Percentiles rank a stretch among this genome's conserved stretches.
Conservation (phyloP, 2,797 vertebrate genomes). For the Gadopsis marmoratus region DNA sequence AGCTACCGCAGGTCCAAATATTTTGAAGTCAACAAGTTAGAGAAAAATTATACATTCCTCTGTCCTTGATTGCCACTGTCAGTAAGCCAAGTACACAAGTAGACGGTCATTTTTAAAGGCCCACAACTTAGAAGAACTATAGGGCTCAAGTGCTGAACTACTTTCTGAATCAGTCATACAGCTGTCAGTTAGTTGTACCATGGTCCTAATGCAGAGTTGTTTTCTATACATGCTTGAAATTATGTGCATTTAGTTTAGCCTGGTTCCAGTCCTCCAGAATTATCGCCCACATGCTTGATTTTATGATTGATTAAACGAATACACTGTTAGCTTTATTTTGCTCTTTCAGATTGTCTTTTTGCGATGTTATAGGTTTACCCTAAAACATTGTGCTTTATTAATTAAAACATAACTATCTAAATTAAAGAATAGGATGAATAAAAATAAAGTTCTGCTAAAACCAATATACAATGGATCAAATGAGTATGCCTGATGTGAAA, state of each 20-base stretch:
- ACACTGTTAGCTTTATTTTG: not conserved
- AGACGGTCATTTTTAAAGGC: constrained; percentile 1
- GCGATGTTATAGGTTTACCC: not conserved
- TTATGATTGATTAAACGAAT: not conserved
- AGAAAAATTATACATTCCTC: constrained; percentile 42
- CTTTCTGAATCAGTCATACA: constrained; percentile 31
- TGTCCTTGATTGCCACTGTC: constrained; percentile 35
- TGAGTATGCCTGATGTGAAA: not conserved
- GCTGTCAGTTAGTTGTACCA: constrained; percentile 13
- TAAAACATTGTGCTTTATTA: not conserved
- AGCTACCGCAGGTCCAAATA: constrained; percentile 36
- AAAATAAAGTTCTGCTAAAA: not conserved
- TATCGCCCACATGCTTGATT: not conserved
- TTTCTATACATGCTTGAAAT: constrained; percentile 26
- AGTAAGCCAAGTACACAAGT: constrained; percentile 30
- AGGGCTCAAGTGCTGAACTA: not conserved
- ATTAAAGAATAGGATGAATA: not conserved
- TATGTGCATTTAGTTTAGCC: constrained; percentile 5
- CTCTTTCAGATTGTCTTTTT: not conserved
- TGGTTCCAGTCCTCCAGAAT: constrained; percentile 4
- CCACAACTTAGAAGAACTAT: constrained; percentile 1
- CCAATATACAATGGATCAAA: not conserved
- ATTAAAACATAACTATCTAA: not conserved
- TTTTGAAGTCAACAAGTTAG: constrained; percentile 47
- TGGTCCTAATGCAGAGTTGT: constrained; percentile 10